Base-by-base conservation (phyloP, 2,797 vertebrate genomes). In the Brachyrhaphis roseni region DNA sequence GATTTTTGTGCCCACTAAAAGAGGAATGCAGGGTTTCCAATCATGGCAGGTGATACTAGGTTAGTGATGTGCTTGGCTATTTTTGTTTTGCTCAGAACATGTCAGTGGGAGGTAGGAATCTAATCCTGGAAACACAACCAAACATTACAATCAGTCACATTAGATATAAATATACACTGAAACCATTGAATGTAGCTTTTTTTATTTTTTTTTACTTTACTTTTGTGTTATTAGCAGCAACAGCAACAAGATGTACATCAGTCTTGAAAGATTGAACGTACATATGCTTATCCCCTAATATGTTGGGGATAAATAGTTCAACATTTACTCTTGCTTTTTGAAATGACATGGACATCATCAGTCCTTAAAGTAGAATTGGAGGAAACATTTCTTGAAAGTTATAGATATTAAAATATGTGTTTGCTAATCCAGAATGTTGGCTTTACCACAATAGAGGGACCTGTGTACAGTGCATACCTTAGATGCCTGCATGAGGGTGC, bases 401-500 rank as follows among this genome's bases (percentile, higher is more conserved):
- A 81, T 88, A 85, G 85, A 84, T 90, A 88, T 87, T 81, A 83
- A 93, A 92, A 92, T 92, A 78, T 74, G 51, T 86, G 88, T 94
- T 93, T 90, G 89, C 92, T 84, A 89, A 92, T 91, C 90, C 92
- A 84, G 86, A 84, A 84, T 64, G 70, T 49, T 83, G 78, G 77
- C 86, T 53, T 79, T 80, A 43, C 84, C 84, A 94, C 93, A 94
- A 93, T 92, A 91, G 88, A 80, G 73, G 75, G 86, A 91, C 92
- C 93, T 95, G 92, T 95, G 92, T 90, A 90, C 88, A 86, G 88
- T 88, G 92, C 91, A 95, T 95, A 89, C 93, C 93, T 49, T 10
- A 81, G 84, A 95, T 95, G 90, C 92, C 91, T 93, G 83, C 70
- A 82, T 85, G 82, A 94, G 87, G 90, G 85, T 84, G 88, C 86